Evolutionary conservation across 2,888 invertebrate genomes (phyloP), one percentile per base, ranked within the genome.

Genomic region (Drosophila stalkeri): DNA sequence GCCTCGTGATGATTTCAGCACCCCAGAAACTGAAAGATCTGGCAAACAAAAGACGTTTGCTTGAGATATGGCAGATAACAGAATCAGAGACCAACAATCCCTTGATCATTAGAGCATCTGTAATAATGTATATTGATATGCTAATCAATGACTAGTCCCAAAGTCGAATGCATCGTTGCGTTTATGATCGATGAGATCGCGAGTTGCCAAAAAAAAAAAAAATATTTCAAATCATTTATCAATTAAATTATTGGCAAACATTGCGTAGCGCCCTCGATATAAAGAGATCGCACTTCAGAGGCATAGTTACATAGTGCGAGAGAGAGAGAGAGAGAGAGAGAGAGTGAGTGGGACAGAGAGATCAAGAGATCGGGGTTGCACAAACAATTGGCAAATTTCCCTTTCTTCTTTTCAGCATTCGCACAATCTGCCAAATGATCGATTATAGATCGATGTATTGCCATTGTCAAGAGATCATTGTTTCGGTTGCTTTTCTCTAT

Each of bases 161-260:
- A 39, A 43, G 54, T 72, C 39, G 51, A 56, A 64, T 69, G 72
- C 52, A 35, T 59, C 59, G 52, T 44, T 87, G 79, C 56, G 9
- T 56, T 75, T 77, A 81, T 90, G 86, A 90, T 86, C 74, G 90
- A 86, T 86, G 84, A 59, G 75, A 81, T 64, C 47, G 62, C 52
- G 44, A 74, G 55, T 37, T 67, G 61, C 66, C 71, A 69, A 75
- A 80, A 69, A 75, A 6, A 11, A 35, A 11, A 35, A 9, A 11
- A 12, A 37, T 14, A 41, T 20, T 84, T 87, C 85, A 89, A 87
- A 89, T 88, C 90, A 89, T 88, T 90, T 88, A 90, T 90, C 87
- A 88, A 88, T 88, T 88, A 88, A 78, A 88, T 85, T 90, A 88
- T 88, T 88, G 87, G 90, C 87, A 88, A 88, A 88, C 87, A 88